phyloP scores from a whole-genome alignment of 2,797 vertebrate species.

The Falco biarmicus region DNA sequence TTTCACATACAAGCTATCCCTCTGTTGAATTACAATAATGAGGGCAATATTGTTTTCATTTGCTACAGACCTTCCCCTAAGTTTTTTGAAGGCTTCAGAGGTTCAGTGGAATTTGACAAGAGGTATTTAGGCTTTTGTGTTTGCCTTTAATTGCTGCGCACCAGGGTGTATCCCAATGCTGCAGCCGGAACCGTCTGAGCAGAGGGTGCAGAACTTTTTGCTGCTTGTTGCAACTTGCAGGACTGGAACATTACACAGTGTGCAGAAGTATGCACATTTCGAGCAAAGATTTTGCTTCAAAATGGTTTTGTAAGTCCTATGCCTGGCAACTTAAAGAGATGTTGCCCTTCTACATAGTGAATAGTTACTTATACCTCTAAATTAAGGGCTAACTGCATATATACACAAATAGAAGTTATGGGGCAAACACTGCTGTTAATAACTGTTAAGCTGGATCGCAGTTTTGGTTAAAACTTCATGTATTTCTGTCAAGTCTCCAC shows the following conservation, averaged over 20 bases:
- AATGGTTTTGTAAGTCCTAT: background rate
- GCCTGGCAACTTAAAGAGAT: background rate
- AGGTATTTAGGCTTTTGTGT: constrained; percentile 25
- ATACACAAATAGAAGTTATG: background rate
- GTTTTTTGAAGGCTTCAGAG: constrained; percentile 8
- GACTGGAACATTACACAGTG: background rate
- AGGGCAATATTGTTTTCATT: background rate
- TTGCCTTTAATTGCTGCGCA: background rate
- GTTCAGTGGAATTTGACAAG: constrained; percentile 47
- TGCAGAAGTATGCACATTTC: background rate
- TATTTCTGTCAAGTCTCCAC: background rate
- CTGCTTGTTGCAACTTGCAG: background rate
- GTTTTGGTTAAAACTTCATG: background rate
- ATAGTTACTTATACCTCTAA: background rate
- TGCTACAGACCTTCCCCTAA: background rate
- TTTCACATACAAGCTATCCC: background rate
- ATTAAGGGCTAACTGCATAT: background rate
- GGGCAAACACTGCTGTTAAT: background rate
- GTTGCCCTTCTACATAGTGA: background rate
- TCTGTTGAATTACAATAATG: background rate
- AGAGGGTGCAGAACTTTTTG: background rate
- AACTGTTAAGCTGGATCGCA: background rate
- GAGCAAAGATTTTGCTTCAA: background rate
- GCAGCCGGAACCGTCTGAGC: background rate
- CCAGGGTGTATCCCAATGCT: background rate